Percentiles rank a stretch among this genome's conserved stretches.
Evolutionary conservation across 2,113 vertebrate species (phyloP).

Genomic region (Ochotona princeps): DNA sequence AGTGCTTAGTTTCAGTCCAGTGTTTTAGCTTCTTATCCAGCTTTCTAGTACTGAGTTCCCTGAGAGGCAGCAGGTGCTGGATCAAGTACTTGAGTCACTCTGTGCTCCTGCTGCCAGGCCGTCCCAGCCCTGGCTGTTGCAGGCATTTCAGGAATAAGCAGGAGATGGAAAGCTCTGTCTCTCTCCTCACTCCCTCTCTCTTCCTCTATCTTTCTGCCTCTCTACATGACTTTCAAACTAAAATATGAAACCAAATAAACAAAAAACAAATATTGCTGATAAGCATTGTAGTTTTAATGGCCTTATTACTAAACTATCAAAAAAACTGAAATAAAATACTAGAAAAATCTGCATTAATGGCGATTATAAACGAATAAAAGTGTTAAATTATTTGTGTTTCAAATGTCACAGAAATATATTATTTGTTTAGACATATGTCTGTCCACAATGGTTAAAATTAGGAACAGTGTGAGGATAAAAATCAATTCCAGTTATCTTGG

Average conservation of each 20-base stretch:
- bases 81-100: too few species aligned
- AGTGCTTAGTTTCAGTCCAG: too few species aligned
- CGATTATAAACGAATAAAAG: slow-evolving; percentile 10
- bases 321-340: not conserved
- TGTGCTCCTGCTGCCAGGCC: too few species aligned
- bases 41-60: too few species aligned
- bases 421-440: not conserved
- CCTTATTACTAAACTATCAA: not conserved
- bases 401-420: not conserved
- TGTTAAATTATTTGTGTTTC: not conserved
- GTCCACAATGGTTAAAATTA: not conserved
- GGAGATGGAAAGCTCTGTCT: too few species aligned
- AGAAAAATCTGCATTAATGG: not conserved
- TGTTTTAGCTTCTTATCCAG: too few species aligned
- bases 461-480: not conserved
- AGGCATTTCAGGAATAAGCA: too few species aligned
- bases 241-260: not conserved
- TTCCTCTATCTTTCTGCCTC: too few species aligned
- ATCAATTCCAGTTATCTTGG: not conserved
- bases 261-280: not conserved
- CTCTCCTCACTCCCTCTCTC: too few species aligned
- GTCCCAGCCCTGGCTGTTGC: too few species aligned
- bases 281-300: not conserved
- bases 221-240: too few species aligned
- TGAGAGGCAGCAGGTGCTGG: too few species aligned